These are phyloP conservation scores for Trachelus tabidus DNA, from an alignment of 2,888 invertebrate genomes.

Conservation along the genomic window DNA sequence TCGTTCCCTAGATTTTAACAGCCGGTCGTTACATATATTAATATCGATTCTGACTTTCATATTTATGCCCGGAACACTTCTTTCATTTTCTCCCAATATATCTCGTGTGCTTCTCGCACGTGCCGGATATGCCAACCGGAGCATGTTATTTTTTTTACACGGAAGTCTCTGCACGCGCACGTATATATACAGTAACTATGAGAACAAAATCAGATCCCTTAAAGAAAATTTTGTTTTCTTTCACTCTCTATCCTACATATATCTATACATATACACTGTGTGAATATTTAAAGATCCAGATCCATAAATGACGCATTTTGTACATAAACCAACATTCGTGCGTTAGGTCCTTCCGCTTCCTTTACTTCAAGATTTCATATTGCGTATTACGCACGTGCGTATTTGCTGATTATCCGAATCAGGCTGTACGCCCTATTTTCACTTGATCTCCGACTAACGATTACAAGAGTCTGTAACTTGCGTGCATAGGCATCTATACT, in stretches of 20 bases:
- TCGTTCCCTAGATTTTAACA: not conserved
- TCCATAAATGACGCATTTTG: not conserved
- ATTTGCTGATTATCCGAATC: conserved; percentile 33
- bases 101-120: not conserved
- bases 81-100: not conserved
- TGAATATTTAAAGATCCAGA: not conserved
- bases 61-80: not conserved
- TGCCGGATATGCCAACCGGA: not conserved
- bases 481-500: not conserved
- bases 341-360: conserved; percentile 10
- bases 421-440: conserved; percentile 41
- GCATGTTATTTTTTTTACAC: not conserved
- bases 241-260: not conserved
- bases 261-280: conserved; percentile 4
- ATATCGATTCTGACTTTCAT: not conserved
- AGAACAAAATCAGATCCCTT: not conserved
- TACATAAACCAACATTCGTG: not conserved
- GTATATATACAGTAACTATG: conserved; percentile 17
- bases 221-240: not conserved
- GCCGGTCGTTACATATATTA: not conserved
- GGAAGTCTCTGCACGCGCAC: not conserved
- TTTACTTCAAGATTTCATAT: conserved; percentile 24
- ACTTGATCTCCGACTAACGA: conserved; percentile 18
- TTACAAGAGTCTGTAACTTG: not conserved
- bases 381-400: conserved; percentile 20